Conservation (phyloP, 2,797 vertebrate genomes). For the Pangasius larnaudii region DNA sequence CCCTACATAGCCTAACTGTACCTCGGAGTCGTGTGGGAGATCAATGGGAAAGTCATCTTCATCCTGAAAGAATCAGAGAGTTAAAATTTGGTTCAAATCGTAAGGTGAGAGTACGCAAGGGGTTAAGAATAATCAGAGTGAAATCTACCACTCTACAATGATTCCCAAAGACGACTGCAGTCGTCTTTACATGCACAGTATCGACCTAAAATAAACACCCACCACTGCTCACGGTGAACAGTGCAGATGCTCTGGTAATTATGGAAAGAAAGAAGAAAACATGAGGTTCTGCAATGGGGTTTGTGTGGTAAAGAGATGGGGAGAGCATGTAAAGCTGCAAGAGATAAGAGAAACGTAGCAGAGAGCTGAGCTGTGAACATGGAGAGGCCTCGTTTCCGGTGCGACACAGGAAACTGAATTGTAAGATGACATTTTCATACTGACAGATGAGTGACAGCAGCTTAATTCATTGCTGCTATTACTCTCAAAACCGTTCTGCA, state of each 20-base stretch:
- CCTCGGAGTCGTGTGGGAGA: slow-evolving; percentile 74
- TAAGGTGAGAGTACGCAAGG: neutral
- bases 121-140: neutral
- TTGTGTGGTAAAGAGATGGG: neutral
- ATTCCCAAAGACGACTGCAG: neutral
- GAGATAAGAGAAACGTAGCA: slow-evolving; percentile 31
- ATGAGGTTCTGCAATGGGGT: neutral
- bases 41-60: slow-evolving; percentile 72
- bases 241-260: neutral
- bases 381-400: slow-evolving; percentile 47
- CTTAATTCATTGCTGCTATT: slow-evolving; percentile 17
- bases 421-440: slow-evolving; percentile 46
- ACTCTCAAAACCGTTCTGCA: neutral
- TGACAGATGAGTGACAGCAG: slow-evolving; percentile 8
- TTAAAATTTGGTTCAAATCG: neutral
- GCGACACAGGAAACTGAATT: slow-evolving; percentile 50
- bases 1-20: slow-evolving; percentile 39
- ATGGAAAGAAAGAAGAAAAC: slow-evolving; percentile 15
- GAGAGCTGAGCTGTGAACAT: slow-evolving; percentile 25
- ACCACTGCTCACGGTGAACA: neutral
- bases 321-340: slow-evolving; percentile 4
- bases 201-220: neutral
- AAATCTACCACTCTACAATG: neutral
- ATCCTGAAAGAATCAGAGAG: slow-evolving; percentile 63
- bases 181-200: neutral